Evolutionary conservation across 2,888 invertebrate genomes (phyloP), one percentile per base, ranked within the genome.

Genomic region (Tineola bisselliella): DNA sequence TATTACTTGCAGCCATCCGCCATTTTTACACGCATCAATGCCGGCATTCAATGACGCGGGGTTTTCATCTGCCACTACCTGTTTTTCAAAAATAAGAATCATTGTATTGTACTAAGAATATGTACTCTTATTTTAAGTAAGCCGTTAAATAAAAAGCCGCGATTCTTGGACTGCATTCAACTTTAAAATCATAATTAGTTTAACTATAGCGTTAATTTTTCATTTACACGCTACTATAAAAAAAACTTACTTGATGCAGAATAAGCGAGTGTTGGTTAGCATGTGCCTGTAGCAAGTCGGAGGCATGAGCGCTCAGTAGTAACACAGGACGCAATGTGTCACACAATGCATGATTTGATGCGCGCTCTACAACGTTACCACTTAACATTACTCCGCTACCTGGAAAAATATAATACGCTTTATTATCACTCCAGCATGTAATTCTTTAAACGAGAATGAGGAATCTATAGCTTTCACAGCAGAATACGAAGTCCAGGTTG

Each of bases 261-360:
- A 15, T 48, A 2, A 48, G 6, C 6, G 48, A 4, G 8, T 18
- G 48, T 18, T 48, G 48, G 15, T 48, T 48, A 8, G 13, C 48
- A 62, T 75, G 76, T 60, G 80, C 76, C 1, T 70, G 70, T 0
- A 96, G 93, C 17, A 97, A 98, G 88, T 99, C 98, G 43, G 94
- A 93, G 30, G 98, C 98, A 19, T 96, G 91, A 61, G 95, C 93
- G 44, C 94, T 92, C 60, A 98, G 89, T 67, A 99, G 88, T 57
- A 99, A 81, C 61, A 95, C 91, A 0, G 98, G 96, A 68, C 94
- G 92, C 0, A 73, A 70, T 0, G 87, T 70, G 3, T 68, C 31
- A 59, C 44, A 62, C 61, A 13, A 63, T 57, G 8, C 62, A 18
- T 38, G 66, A 52, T 66, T 63, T 33, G 18, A 65, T 62, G 48